phyloP scores from a whole-genome alignment of 2,797 vertebrate species.

The Pangasius larnaudii region DNA sequence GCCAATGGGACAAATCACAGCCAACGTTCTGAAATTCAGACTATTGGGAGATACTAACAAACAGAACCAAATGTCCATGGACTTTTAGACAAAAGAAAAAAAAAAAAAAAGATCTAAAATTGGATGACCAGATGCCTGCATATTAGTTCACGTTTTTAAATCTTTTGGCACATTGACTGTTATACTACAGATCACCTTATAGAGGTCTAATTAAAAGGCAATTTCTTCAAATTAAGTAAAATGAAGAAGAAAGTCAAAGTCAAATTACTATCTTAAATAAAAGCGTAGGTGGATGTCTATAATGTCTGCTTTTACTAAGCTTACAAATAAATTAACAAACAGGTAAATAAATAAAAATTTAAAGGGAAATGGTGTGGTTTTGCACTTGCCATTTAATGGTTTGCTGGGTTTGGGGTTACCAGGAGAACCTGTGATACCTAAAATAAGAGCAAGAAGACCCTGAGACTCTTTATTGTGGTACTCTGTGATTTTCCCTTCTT shows the following conservation, averaged over 20 bases:
- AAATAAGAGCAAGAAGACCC: not conserved
- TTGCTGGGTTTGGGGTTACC: not conserved
- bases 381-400: not conserved
- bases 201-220: not conserved
- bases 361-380: not conserved
- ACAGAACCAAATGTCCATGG: conserved; percentile 25
- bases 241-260: not conserved
- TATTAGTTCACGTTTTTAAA: not conserved
- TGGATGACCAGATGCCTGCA: not conserved
- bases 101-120: not conserved
- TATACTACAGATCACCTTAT: not conserved
- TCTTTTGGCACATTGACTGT: not conserved
- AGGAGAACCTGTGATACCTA: not conserved
- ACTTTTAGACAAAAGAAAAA: conserved; percentile 25
- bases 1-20: conserved; percentile 46
- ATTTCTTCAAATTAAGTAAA: not conserved
- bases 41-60: conserved; percentile 49
- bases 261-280: not conserved
- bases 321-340: not conserved
- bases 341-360: not conserved
- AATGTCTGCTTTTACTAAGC: not conserved
- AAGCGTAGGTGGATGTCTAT: not conserved
- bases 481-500: not conserved
- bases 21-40: conserved; percentile 48
- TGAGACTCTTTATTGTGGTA: not conserved